phyloP scores from a whole-genome alignment of 2,113 vertebrate species.

The Gadus chalcogrammus region DNA sequence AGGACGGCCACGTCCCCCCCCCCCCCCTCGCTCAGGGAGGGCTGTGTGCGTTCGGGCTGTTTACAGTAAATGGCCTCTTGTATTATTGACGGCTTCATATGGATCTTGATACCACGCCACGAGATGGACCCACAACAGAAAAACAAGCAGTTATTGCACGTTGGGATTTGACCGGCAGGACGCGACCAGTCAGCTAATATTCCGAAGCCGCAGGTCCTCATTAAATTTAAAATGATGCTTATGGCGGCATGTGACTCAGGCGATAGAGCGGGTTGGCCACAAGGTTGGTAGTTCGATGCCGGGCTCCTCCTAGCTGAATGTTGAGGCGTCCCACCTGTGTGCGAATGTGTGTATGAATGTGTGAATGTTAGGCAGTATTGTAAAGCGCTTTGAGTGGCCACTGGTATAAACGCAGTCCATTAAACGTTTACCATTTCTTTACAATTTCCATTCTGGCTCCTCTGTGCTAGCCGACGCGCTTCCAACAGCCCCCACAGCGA shows the following conservation, averaged over 20 bases:
- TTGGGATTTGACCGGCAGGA: too few relatives aligned
- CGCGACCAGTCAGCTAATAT: conserved; percentile 26
- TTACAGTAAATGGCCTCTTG: conserved; percentile 70
- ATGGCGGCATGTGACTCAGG: too few relatives aligned
- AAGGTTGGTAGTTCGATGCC: too few relatives aligned
- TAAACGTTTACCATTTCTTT: neutral
- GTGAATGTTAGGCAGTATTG: too few relatives aligned
- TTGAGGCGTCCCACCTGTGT: too few relatives aligned
- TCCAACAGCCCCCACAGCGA: conserved; percentile 29
- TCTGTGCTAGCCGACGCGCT: neutral
- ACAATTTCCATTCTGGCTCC: conserved; percentile 19
- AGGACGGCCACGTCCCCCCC: conserved; percentile 54
- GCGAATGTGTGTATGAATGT: too few relatives aligned
- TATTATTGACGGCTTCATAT: conserved; percentile 76
- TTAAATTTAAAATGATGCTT: neutral
- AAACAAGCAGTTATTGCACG: conserved; percentile 35
- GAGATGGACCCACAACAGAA: conserved; percentile 57
- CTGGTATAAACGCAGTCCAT: conserved; percentile 16
- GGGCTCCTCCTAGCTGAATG: too few relatives aligned
- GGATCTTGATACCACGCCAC: conserved; percentile 54
- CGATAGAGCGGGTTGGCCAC: too few relatives aligned
- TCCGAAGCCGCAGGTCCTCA: conserved; percentile 12
- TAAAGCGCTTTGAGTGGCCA: too few relatives aligned
- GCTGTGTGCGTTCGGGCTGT: conserved; percentile 66
- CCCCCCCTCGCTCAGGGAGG: conserved; percentile 48